Evolutionary conservation across 1,140 invertebrate species (phyloP).

Genomic region (Hyphantria cunea): DNA sequence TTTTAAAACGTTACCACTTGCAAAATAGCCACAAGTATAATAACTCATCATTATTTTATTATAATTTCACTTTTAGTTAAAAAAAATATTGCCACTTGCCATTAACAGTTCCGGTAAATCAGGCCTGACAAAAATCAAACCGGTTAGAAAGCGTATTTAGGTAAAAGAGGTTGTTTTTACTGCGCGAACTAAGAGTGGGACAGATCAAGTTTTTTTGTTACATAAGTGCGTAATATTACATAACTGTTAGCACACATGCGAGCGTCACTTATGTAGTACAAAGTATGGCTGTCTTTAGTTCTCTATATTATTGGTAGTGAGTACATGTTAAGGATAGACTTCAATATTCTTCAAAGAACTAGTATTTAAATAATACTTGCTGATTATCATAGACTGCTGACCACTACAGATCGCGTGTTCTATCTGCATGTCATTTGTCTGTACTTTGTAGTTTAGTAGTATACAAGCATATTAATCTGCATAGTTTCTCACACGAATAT

Average conservation of each 20-base stretch:
- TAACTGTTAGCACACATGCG: conserved; percentile 20
- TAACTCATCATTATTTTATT: no score
- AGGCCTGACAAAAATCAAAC: conserved; percentile 9
- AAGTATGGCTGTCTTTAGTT: conserved; percentile 15
- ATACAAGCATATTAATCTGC: no score
- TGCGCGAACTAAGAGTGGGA: neutral
- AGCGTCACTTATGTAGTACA: conserved; percentile 16
- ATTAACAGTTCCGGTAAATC: conserved; percentile 1
- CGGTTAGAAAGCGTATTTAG: conserved; percentile 29
- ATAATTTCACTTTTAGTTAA: no score
- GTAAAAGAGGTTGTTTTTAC: conserved; percentile 21
- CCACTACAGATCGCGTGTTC: neutral
- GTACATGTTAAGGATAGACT: neutral
- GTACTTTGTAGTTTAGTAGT: no score
- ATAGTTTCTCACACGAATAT: no score
- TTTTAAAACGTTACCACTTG: no score
- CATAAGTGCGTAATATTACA: conserved; percentile 18
- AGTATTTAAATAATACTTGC: no score
- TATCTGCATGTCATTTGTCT: no score
- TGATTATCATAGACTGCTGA: neutral
- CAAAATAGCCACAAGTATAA: no score
- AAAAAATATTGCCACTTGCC: no score
- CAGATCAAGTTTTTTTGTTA: conserved; percentile 22
- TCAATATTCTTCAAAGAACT: no score
- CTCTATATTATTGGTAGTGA: conserved; percentile 1